Evolutionary conservation across 1,140 invertebrate species (phyloP), one percentile per base, ranked within the genome.

Genomic region (Mylabris phalerata): DNA sequence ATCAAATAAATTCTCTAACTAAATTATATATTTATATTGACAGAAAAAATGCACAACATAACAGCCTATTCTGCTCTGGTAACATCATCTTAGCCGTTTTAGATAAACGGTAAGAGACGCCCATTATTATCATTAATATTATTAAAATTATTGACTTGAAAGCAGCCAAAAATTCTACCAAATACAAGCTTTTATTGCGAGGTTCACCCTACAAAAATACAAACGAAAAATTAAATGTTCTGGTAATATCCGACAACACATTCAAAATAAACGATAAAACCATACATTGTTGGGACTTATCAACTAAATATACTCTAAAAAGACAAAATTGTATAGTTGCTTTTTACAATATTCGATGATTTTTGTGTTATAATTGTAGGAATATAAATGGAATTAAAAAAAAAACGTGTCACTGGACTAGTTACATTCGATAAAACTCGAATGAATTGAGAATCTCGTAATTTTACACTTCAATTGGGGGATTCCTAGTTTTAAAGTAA

Each of bases 71-170:
- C 61, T 67, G 64, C 55, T 59, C 65, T 57, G 56, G 46, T 42
- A n/a, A 40, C 9, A 50, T 60, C 71, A 59, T 73, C 71, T 69
- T 73, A 62, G 58, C 63, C 71, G 62, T 72, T 73, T 71, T 19
- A 42, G n/a, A 25, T 48, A 71, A 71, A 71, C 56, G 67, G 69
- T 71, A 71, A 73, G 70, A 73, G 71, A 58, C 55, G 50, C 41
- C 57, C 27, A 41, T 11, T 42, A 43, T 57, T 41, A 11, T 32
- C 7, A 32, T 32, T 5, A 32, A 5, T 3, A 32, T 32, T 5
- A 32, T 32, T 32, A 32, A 4, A 5, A 32, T 32, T 5, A 32
- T 56, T 48, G 50, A 59, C 38, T 60, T 47, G 32, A 32, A 62
- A 64, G 55, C 57, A 49, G 59, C 57, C 61, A 67, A 57, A 65